Evolutionary conservation across 2,113 vertebrate species (phyloP), one percentile per base, ranked within the genome.

Genomic region (Ginglymostoma cirratum): DNA sequence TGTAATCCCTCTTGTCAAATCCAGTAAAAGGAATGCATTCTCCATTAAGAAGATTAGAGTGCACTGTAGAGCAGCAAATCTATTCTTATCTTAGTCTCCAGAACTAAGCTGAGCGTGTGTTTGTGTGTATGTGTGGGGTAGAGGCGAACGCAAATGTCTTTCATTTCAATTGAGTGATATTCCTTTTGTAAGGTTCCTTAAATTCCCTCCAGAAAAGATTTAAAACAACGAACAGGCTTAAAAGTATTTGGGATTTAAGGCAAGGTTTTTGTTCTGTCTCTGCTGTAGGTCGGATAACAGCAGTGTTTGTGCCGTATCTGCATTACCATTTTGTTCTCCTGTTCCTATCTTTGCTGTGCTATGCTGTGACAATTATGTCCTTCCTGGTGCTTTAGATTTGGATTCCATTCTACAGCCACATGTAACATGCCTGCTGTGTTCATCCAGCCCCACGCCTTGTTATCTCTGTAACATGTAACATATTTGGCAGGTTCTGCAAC

Each of bases 101-200:
- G 89, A 66, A 38, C 89, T 66, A 65, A 93, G 61, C 61, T 83
- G 61, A 93, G 89, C 65, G 61, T 66, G 34, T 38, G 34, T 61
- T 67, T 66, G 34, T 65, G 89, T 34, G 61, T 67, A n/a, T 93
- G 89, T 93, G 61, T n/a, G 89, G 34, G 89, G 61, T 45, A 8
- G 89, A 67, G 38, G 61, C 17, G 6, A 93, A 38, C 89, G 7
- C 89, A 93, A 61, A 93, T 93, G 89, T 67, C 61, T 95, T 95
- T 66, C 45, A 15, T 95, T 70, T 72, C 94, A 95, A 52, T 72
- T 76, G 66, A 72, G 94, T 38, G 72, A 61, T 95, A 72, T 95
- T 95, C 66, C 93, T 95, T 94, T 95, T 72, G 67, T 95, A 30
- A 34, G 27, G 72, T 95, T 95, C 93, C 38, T 72, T 72, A 48